Base-by-base conservation (phyloP, 2,113 vertebrate genomes). In the Ceyx margarethae region DNA sequence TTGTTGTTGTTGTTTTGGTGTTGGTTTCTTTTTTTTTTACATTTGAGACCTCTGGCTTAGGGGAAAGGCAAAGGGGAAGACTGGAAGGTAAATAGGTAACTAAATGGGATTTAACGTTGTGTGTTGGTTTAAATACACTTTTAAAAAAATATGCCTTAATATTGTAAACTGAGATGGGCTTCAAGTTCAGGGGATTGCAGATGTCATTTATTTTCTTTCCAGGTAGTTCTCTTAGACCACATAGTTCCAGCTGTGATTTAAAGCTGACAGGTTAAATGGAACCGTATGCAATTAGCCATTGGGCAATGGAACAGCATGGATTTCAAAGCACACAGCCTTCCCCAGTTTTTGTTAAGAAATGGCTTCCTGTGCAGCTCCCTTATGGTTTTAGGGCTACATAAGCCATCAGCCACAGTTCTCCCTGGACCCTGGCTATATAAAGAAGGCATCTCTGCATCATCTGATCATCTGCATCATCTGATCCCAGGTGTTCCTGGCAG, bases 191-290 rank as follows among this genome's bases (percentile, higher is more conserved):
- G 61, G 66, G 53, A 75, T 62, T 50, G 72, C 71, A 86, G 45
- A n/a, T 53, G 76, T 74, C 72, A 45, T 92, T 91, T 94, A 81
- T 95, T 97, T 96, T 92, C 75, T 76, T 90, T 60, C 81, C 95
- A 96, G 77, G 73, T 93, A 68, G 68, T 71, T 94, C 56, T 62
- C 35, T 61, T 43, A 84, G 71, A 25, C 74, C 80, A 26, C 85
- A 31, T 35, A 90, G 78, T 82, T 91, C n/a, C 22, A 31, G 48
- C 69, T 58, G 53, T 81, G 75, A 90, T 91, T 94, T 76, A 85
- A 85, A 11, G 22, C 67, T 6, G 29, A 15, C 43, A 86, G 45
- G 77, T 57, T 65, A 81, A 78, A 79, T 51, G 46, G 82, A 87
- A 69, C 78, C 3, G 40, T 56, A 72, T 37, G 48, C 35, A 72